phyloP scores from a whole-genome alignment of 2,113 vertebrate genomes.

The Trematocara macrostoma region DNA sequence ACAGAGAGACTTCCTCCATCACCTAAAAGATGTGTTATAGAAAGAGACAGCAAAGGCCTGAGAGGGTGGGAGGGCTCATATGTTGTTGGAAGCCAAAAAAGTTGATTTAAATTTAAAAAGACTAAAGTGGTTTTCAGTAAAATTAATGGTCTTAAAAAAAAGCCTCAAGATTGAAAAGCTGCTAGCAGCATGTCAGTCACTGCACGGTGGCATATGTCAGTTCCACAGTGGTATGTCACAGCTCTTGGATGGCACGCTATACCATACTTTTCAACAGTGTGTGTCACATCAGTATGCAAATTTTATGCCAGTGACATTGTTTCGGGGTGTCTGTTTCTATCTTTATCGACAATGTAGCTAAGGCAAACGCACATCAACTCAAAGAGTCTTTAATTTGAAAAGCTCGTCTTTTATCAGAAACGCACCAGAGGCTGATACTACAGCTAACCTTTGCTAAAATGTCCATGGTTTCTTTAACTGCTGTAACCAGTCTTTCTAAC shows the following conservation, averaged over 20 bases:
- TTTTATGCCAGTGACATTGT: neutral
- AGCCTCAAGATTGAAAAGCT: neutral
- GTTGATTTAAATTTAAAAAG: neutral
- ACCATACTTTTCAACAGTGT: neutral
- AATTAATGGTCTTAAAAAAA: neutral
- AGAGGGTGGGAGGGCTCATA: neutral
- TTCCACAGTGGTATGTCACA: neutral
- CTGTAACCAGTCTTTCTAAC: neutral
- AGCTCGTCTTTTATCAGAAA: neutral
- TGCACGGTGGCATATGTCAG: neutral
- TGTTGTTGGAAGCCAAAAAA: neutral
- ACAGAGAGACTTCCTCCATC: conserved; percentile 10
- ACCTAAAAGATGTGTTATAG: conserved; percentile 5
- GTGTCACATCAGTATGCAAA: neutral
- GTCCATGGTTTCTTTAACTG: neutral
- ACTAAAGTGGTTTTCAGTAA: neutral
- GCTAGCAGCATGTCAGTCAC: neutral
- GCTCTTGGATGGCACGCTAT: neutral
- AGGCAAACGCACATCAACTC: neutral
- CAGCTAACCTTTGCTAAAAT: neutral
- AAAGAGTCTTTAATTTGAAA: neutral
- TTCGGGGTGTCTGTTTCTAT: neutral
- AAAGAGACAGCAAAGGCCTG: neutral
- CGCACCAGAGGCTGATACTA: neutral
- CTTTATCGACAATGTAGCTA: neutral